Conservation (phyloP, 2,113 vertebrate species). For the Rhagologus leucostigma region DNA sequence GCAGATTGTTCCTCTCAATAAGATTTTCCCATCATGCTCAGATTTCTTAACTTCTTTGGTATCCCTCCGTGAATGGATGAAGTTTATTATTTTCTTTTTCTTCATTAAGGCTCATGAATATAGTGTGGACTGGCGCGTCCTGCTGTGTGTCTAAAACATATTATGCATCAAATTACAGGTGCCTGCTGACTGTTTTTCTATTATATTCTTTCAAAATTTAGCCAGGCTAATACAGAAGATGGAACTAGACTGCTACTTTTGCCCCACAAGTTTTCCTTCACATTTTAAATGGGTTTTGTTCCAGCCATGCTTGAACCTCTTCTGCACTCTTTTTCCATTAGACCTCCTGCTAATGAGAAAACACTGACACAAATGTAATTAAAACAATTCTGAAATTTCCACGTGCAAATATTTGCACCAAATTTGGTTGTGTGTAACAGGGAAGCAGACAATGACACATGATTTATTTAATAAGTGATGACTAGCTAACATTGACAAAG, state of each 20-base stretch:
- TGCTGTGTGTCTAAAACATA: neutral
- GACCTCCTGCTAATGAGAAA: neutral
- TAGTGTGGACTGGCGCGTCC: neutral
- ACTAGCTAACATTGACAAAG: neutral
- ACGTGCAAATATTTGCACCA: constrained; percentile 16
- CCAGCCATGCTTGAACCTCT: neutral
- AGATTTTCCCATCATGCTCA: neutral
- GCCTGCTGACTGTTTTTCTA: neutral
- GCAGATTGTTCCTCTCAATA: neutral
- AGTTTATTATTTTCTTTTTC: neutral
- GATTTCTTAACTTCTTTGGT: neutral
- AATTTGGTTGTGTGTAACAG: neutral
- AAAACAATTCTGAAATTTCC: neutral
- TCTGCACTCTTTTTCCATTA: neutral
- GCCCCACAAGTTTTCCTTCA: neutral
- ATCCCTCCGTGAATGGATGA: neutral
- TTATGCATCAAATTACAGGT: neutral
- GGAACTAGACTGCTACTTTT: neutral
- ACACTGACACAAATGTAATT: neutral
- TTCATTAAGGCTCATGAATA: neutral
- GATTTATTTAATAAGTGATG: constrained; percentile 4
- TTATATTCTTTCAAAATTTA: neutral
- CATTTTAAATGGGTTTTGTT: neutral
- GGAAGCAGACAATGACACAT: neutral
- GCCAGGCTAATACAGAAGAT: neutral